A percentile compares a stretch with the other conserved stretches of the same genome.
Conservation (phyloP, 1,140 invertebrate genomes). For the Mya arenaria region DNA sequence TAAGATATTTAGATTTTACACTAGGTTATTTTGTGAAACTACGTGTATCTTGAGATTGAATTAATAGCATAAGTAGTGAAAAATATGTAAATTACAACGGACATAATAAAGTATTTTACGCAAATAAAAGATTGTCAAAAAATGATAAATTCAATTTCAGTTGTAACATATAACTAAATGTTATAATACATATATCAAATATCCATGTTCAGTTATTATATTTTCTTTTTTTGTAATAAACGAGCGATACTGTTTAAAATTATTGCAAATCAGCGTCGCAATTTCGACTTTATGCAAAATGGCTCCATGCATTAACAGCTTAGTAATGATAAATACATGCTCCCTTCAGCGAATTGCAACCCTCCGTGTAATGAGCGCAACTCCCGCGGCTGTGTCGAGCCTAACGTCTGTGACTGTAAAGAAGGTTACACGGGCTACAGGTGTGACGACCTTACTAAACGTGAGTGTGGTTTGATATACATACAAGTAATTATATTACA, state of each 20-base stretch:
- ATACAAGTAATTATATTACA: background rate
- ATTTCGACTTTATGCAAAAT: background rate
- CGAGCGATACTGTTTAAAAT: background rate
- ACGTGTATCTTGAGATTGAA: no score
- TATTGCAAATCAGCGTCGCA: background rate
- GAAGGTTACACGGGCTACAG: constrained; percentile 41
- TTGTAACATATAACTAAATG: background rate
- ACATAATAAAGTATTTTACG: no score
- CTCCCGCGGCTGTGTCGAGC: constrained; percentile 30
- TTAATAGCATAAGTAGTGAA: no score
- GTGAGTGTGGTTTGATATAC: constrained; percentile 9
- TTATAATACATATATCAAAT: background rate
- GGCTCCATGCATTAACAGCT: background rate
- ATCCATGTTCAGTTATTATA: background rate
- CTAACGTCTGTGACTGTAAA: constrained; percentile 49
- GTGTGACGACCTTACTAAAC: constrained; percentile 42
- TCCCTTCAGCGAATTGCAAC: constrained; percentile 37
- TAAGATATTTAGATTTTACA: no score
- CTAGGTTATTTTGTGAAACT: no score
- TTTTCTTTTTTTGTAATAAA: background rate
- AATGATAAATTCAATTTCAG: no score
- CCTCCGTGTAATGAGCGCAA: constrained; percentile 33
- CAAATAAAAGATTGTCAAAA: no score
- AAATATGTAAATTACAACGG: no score
- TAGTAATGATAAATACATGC: background rate